Evolutionary conservation across 2,888 invertebrate species (phyloP).

Genomic region (Sinotaia quadrata): DNA sequence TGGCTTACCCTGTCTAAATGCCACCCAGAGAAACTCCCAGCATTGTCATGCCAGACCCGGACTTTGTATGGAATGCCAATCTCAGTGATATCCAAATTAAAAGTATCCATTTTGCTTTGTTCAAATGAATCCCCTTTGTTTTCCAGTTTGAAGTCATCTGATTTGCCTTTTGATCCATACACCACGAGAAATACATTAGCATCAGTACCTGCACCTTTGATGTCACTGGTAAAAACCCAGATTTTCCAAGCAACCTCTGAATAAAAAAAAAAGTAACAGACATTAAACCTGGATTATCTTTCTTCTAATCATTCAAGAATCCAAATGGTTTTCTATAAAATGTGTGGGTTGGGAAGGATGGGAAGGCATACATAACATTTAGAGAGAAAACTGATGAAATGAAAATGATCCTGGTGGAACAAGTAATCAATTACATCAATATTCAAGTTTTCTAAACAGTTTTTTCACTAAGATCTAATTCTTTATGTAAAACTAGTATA

Average conservation of each 20-base stretch:
- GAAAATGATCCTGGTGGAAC: no score
- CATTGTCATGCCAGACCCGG: conserved; percentile 71
- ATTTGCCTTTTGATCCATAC: conserved; percentile 71
- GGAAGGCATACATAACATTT: no score
- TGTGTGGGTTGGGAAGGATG: no score
- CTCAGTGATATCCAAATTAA: conserved; percentile 66
- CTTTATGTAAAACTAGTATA: no score
- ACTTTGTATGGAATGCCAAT: conserved; percentile 71
- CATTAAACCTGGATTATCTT: no score
- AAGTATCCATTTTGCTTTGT: conserved; percentile 66
- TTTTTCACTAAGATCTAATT: no score
- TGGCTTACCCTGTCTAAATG: conserved; percentile 67
- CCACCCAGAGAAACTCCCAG: conserved; percentile 69
- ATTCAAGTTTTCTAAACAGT: no score
- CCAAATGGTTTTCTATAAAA: no score
- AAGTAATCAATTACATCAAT: no score
- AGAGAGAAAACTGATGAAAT: no score
- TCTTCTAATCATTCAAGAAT: no score
- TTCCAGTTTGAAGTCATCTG: conserved; percentile 67
- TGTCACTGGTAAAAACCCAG: conserved; percentile 68
- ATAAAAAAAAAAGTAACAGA: conserved; percentile 22
- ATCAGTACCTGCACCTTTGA: conserved; percentile 69
- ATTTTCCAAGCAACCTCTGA: conserved; percentile 69
- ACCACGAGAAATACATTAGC: conserved; percentile 69
- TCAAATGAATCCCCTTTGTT: conserved; percentile 71